A percentile compares a stretch with the other conserved stretches of the same genome.
Conservation (phyloP, 2,888 invertebrate genomes). For the Monoplex corrugatus region DNA sequence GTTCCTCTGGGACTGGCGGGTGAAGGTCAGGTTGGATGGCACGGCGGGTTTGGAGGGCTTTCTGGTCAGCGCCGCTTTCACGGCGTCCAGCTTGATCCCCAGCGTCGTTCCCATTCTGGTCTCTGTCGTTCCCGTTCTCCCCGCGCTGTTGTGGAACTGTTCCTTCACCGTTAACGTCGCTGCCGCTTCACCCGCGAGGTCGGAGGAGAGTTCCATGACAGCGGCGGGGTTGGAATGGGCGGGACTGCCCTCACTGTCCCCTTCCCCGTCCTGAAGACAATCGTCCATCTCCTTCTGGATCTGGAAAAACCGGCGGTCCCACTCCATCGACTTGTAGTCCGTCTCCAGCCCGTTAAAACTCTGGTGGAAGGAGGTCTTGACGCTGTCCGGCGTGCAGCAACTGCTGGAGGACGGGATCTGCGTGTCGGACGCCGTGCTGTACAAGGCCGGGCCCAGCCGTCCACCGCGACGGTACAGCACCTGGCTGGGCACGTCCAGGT, state of each 20-base stretch:
- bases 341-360: conserved; percentile 56
- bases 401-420: conserved; percentile 39
- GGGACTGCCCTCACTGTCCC: background rate
- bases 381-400: background rate
- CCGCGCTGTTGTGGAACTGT: background rate
- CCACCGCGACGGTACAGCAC: conserved; percentile 39
- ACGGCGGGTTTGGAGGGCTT: background rate
- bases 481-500: conserved; percentile 43
- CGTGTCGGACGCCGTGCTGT: conserved; percentile 43
- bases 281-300: conserved; percentile 76
- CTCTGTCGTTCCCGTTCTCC: background rate
- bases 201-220: background rate
- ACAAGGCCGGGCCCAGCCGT: conserved; percentile 2
- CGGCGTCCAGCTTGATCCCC: background rate
- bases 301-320: conserved; percentile 73
- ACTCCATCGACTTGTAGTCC: conserved; percentile 69
- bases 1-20: background rate
- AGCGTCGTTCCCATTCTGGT: background rate
- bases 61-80: conserved; percentile 35
- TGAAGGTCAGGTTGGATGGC: conserved; percentile 10
- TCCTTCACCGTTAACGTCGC: background rate
- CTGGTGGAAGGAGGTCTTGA: conserved; percentile 44
- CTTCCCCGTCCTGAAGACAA: conserved; percentile 61
- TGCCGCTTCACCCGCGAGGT: background rate
- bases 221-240: background rate